Base-by-base conservation (phyloP, 2,113 vertebrate species). In the Mustelus asterias region DNA sequence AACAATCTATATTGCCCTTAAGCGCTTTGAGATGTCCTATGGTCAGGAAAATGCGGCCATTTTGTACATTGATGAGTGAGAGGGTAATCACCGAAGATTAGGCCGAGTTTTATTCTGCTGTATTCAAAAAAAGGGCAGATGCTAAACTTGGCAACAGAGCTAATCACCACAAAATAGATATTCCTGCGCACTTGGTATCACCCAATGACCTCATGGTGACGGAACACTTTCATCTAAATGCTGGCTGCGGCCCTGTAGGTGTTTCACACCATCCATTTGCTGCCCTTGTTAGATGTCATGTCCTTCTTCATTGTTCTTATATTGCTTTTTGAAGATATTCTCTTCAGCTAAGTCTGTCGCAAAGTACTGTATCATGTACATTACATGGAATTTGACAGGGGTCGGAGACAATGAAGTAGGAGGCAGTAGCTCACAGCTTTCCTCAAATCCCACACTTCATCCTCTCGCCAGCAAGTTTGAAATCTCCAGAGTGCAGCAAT, bases 331-430 rank as follows among this genome's bases (percentile, higher is more conserved):
- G 86, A 58, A 26, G 48, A 54, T 89, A 89, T 58, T 58, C 54
- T 89, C 44, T 89, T 89, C 86, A 60, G 29, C 7, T 89, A 89
- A 89, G 11, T 29, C 86, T 58, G 86, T 29, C 6, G 26, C 58
- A 60, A 33, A 60, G 54, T 14, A 44, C 80, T 83, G n/a, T 63
- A 90, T 33, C 88, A 33, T 60, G 9, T 58, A 14, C 88, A 63
- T 90, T 90, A 90, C 88, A 90, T 90, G 88, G 54, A 60, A 63
- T 90, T 60, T 90, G 88, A 83, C 80, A 83, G 80, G 48, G 54
- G 54, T 90, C n/a, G 54, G 48, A 90, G 88, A 58, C 88, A 90
- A 60, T 90, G 88, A 90, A 90, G 54, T 60, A 90, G 33, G 29
- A 60, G 54, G 44, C 54, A 60, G 29, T 6, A 60, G 10, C 86